Evolutionary conservation across 2,888 invertebrate genomes (phyloP), one percentile per base, ranked within the genome.

Genomic region (Psylliodes chrysocephalus): DNA sequence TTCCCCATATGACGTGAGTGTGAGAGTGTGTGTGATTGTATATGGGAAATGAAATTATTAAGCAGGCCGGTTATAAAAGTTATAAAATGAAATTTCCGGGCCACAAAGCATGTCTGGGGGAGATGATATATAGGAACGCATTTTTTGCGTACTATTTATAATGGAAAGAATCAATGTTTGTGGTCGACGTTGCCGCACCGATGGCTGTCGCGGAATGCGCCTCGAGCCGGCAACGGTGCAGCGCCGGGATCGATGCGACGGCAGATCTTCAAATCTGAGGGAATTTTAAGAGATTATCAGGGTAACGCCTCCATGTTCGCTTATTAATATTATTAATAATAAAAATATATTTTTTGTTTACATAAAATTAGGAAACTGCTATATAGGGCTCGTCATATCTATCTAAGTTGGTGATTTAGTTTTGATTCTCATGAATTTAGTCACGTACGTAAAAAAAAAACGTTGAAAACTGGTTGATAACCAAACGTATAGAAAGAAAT

Each of bases 121-220:
- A 71, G 79, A 82, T 82, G 82, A 82, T 81, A 81, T 82, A 82
- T 82, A 81, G 81, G 80, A 81, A 82, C 81, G 81, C 81, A 82
- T 82, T 82, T 82, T 82, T 82, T 81, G 81, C 81, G 80, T 81
- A 81, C 80, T 81, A 82, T 81, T 82, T 82, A 82, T 82, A 81
- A 82, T 82, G 81, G 80, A 81, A 82, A 81, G 81, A 81, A 82
- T 82, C 81, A 81, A 82, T 82, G 81, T 81, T 81, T 80, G 79
- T 73, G 76, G 76, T 68, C 66, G 65, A 28, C 38, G 71, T 71
- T 69, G 71, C 71, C 66, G 63, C 56, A 51, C 60, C 65, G 64
- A 46, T 40, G 72, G 74, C 74, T 68, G 76, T 75, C 76, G 75
- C 77, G 77, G 75, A 77, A 74, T 74, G 72, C 73, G 70, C 68